A percentile compares a stretch with the other conserved stretches of the same genome.
Evolutionary conservation across 35 echinoderm and acorn worm genomes (phyloP).

Genomic region (Hemicentrotus pulcherrimus): DNA sequence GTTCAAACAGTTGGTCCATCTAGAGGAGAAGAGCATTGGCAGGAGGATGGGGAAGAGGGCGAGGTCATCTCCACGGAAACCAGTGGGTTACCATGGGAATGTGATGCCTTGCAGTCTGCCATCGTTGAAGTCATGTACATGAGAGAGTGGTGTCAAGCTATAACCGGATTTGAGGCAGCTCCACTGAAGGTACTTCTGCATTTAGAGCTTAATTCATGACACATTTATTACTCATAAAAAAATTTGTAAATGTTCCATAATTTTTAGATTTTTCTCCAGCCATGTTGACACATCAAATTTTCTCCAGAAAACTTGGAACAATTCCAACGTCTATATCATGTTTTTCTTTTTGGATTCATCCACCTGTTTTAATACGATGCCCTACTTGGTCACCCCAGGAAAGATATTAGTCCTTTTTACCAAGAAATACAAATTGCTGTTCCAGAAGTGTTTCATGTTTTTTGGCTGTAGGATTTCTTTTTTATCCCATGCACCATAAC

Average conservation of each 20-base stretch:
- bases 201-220: too few species aligned
- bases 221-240: too few species aligned
- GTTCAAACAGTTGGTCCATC: neutral
- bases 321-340: neutral
- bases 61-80: neutral
- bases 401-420: neutral
- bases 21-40: neutral
- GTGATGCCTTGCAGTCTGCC: conserved; percentile 25
- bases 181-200: neutral
- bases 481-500: too few species aligned
- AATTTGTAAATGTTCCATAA: too few species aligned
- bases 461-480: neutral
- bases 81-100: conserved; percentile 62
- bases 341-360: neutral
- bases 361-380: neutral
- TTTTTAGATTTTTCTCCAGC: too few species aligned
- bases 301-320: neutral
- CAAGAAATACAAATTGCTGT: neutral
- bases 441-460: neutral
- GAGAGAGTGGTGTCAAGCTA: conserved; percentile 63
- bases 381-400: neutral
- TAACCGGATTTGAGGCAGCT: conserved; percentile 40
- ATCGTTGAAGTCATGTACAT: conserved; percentile 56
- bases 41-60: conserved; percentile 21
- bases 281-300: too few species aligned